Base-by-base conservation (phyloP, 2,888 invertebrate species). In the Tenthredo livida region DNA sequence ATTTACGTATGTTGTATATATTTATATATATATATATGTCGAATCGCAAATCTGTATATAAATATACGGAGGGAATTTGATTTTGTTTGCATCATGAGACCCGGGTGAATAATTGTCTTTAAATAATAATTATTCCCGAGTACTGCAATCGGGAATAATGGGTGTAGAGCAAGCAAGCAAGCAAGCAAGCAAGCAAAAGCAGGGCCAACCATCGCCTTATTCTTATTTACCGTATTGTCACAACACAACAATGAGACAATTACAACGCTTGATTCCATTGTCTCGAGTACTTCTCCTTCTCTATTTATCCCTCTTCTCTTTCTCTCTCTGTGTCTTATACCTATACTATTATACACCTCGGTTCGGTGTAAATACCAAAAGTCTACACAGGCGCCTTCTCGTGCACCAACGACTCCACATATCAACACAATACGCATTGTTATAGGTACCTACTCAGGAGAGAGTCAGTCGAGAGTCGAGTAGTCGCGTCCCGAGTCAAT, bases 181-280 rank as follows among this genome's bases (percentile, higher is more conserved):
- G 54, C 29, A 29, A 29, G 29, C 2, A 29, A 70, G 70, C 70
- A n/a, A 29, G 29, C 29, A 7, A 54, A 5, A 54, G 54, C 54
- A 54, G 54, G n/a, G n/a, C 54, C 54, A n/a, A 54, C 54, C n/a
- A 61, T 10, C 61, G 61, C 61, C 61, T 61, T 61, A 61, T 61
- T 61, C 61, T 61, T 61, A 61, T 70, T 70, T 70, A 37, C 33
- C 70, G 21, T 43, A 40, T 73, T 73, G 72, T 73, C 72, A 73
- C 72, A 54, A 61, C 61, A 61, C 61, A 80, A 80, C 80, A 80
- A 80, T 80, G 61, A 80, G 61, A 80, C 80, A 80, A 80, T 80
- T 80, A 80, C 80, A 61, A 80, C 61, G 80, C 80, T 80, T 80
- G 37, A 33, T 33, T 80, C 80, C 61, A 80, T 80, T 80, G 80